Conservation (phyloP, 1,140 invertebrate genomes). For the Drosophila pruinosa region DNA sequence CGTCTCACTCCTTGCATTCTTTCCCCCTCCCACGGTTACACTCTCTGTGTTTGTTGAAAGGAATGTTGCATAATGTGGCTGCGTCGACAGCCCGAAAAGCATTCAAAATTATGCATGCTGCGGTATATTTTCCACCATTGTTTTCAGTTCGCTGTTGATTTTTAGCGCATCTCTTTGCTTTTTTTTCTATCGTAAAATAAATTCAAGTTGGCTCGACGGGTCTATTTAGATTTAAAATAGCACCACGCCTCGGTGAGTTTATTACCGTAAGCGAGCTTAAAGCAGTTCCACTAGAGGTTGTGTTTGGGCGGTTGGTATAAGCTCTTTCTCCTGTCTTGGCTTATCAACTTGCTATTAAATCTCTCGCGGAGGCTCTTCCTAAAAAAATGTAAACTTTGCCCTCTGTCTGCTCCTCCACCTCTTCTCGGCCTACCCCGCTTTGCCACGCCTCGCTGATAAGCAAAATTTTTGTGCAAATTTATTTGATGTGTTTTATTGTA, state of each 20-base stretch:
- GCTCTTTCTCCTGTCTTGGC: constrained; percentile 21
- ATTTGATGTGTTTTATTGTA: constrained; percentile 78
- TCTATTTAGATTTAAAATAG: constrained; percentile 78
- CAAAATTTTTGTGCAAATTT: constrained; percentile 72
- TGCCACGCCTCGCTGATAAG: constrained; percentile 66
- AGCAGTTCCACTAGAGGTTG: constrained; percentile 30
- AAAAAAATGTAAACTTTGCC: constrained; percentile 21
- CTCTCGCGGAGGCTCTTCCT: constrained; percentile 16
- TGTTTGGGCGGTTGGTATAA: background rate
- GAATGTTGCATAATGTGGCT: constrained; percentile 74
- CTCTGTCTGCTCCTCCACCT: constrained; percentile 4
- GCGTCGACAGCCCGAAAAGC: constrained; percentile 52
- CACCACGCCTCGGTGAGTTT: constrained; percentile 63
- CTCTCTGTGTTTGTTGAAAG: constrained; percentile 51
- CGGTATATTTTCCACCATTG: constrained; percentile 68
- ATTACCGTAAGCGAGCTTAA: constrained; percentile 70
- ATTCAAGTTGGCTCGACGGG: constrained; percentile 65
- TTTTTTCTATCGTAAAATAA: constrained; percentile 46
- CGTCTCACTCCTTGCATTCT: background rate
- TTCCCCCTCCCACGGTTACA: background rate
- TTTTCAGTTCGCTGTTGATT: constrained; percentile 38
- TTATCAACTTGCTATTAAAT: constrained; percentile 78
- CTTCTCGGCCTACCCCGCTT: background rate
- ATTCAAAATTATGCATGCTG: constrained; percentile 74
- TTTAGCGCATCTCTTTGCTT: constrained; percentile 11